phyloP scores from a whole-genome alignment of 35 echinoderm and acorn worm species.

The Patiria miniata region DNA sequence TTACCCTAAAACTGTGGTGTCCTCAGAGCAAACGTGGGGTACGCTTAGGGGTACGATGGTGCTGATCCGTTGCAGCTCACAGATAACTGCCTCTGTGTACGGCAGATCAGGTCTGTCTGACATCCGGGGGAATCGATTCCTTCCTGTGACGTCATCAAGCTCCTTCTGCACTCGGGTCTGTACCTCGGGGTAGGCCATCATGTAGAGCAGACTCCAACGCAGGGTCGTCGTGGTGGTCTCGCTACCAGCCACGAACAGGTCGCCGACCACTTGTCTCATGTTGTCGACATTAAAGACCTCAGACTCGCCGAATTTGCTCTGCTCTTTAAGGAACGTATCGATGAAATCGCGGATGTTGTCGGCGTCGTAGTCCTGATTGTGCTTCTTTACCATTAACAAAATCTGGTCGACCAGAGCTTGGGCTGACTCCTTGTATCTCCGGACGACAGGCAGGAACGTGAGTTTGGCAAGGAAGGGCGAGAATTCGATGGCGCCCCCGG shows the following conservation, averaged over 20 bases:
- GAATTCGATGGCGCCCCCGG: not conserved
- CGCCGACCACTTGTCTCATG: not conserved
- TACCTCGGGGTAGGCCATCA: not conserved
- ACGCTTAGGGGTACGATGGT: not conserved
- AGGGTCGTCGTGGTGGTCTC: slow-evolving; percentile 51
- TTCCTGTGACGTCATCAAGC: slow-evolving; percentile 27
- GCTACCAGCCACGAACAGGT: slow-evolving; percentile 54
- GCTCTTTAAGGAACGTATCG: slow-evolving; percentile 1
- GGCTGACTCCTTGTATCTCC: not conserved
- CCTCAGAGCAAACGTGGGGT: not conserved
- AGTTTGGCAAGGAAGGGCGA: not conserved
- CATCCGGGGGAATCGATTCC: not conserved
- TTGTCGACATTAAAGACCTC: slow-evolving; percentile 19
- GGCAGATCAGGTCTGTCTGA: slow-evolving; percentile 36
- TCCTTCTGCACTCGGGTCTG: slow-evolving; percentile 29
- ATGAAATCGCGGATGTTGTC: slow-evolving; percentile 2
- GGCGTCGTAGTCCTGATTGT: not conserved
- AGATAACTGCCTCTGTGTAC: slow-evolving; percentile 40
- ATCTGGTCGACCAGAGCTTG: not conserved
- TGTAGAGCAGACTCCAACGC: slow-evolving; percentile 47
- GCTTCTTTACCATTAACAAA: not conserved
- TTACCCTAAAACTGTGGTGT: not conserved
- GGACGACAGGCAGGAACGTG: not conserved
- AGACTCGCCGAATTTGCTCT: not conserved
- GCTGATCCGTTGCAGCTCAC: slow-evolving; percentile 1